A percentile compares a stretch with the other conserved stretches of the same genome.
These are phyloP conservation scores for Thumatha senex DNA, from an alignment of 2,888 invertebrate species.

Conservation along the genomic window DNA sequence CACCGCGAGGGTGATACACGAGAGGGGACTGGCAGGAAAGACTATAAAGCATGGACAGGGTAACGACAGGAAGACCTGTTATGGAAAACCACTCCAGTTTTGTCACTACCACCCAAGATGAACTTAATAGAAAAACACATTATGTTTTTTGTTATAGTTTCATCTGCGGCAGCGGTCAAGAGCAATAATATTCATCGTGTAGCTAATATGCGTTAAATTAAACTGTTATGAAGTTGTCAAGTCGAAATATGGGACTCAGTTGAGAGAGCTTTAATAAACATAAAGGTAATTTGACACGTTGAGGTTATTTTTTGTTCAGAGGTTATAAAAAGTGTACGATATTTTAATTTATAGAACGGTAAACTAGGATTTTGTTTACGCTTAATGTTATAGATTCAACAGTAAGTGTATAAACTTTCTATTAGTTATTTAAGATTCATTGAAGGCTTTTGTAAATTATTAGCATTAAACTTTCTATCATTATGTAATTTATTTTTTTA, in stretches of 20 bases:
- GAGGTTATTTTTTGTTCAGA: background rate
- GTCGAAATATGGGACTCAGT: slow-evolving; percentile 20
- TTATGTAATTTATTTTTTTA: slow-evolving; percentile 2
- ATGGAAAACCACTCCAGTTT: slow-evolving; percentile 63
- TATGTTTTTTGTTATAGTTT: slow-evolving; percentile 35
- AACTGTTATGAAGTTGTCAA: slow-evolving; percentile 28
- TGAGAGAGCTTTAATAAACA: slow-evolving; percentile 11
- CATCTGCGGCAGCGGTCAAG: slow-evolving; percentile 21
- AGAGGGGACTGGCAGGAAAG: slow-evolving; percentile 34
- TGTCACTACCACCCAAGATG: slow-evolving; percentile 67
- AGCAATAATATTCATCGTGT: slow-evolving; percentile 18
- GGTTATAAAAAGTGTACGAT: background rate
- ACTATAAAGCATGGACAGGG: slow-evolving; percentile 35
- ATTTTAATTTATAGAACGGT: no score
- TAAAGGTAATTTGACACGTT: slow-evolving; percentile 6
- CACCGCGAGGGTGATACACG: slow-evolving; percentile 43
- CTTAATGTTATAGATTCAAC: no score
- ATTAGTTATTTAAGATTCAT: background rate
- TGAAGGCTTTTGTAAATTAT: background rate
- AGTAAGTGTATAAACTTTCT: slow-evolving; percentile 2
- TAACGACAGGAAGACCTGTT: slow-evolving; percentile 63
- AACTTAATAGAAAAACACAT: slow-evolving; percentile 36
- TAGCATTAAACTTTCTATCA: background rate
- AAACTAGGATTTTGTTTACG: no score
- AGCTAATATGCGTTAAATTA: slow-evolving; percentile 29